Evolutionary conservation across 30 jellyfish, hydroid and myxozoan species (phyloP).

Genomic region (Catostylus mosaicus): DNA sequence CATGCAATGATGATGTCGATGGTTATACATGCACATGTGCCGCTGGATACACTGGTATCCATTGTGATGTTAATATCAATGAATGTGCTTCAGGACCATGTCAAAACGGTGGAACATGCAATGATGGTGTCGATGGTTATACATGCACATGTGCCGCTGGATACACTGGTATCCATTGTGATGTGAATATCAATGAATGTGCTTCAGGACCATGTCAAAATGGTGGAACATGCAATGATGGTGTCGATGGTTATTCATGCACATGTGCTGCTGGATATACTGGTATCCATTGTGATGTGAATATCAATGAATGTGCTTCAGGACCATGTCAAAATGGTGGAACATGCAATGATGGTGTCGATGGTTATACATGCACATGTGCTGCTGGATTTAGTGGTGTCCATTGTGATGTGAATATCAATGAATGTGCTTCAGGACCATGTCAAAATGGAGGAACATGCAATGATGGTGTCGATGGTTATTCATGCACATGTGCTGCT

Average conservation of each 20-base stretch:
- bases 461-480: constrained; percentile 38
- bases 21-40: constrained; percentile 38
- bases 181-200: constrained; percentile 6
- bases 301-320: constrained; percentile 35
- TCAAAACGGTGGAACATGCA: constrained; percentile 41
- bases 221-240: constrained; percentile 26
- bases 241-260: constrained; percentile 8
- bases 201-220: constrained; percentile 12
- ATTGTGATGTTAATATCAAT: constrained; percentile 35
- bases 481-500: constrained; percentile 34
- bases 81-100: constrained; percentile 48
- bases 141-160: constrained; percentile 13
- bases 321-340: constrained; percentile 23
- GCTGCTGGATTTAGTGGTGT: constrained; percentile 12
- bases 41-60: constrained; percentile 32
- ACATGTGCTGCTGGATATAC: constrained; percentile 19
- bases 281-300: constrained; percentile 22
- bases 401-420: constrained; percentile 36
- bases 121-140: constrained; percentile 11
- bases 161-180: constrained; percentile 16
- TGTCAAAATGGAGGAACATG: constrained; percentile 68
- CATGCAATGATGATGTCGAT: constrained; percentile 32
- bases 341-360: constrained; percentile 12
- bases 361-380: constrained; percentile 13
- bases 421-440: constrained; percentile 56